Evolutionary conservation across 2,888 invertebrate genomes (phyloP), one percentile per base, ranked within the genome.

Genomic region (Xiphydria camelus): DNA sequence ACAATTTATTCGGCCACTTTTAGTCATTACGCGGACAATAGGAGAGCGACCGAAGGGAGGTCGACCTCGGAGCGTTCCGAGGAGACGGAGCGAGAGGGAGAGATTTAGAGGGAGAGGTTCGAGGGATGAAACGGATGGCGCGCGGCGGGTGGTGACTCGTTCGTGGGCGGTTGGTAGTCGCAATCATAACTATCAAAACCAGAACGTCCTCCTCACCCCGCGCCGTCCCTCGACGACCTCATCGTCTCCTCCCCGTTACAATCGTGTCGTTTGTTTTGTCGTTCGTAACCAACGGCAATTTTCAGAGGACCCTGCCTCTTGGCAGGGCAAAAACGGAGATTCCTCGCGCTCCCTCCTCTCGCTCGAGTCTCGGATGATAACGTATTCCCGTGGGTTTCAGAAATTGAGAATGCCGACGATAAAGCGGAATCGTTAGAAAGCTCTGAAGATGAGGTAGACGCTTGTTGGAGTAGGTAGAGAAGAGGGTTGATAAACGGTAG

Each of bases 161-260:
- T 51, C 53, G 46, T 53, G 54, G 59, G 53, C 47, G 43, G 49
- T 53, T 14, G 53, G 52, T 53, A 50, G 54, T 58, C 53, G 60
- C 62, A 66, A 66, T 67, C 65, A 67, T 66, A 68, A 67, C 68
- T 63, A 64, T 65, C 66, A 65, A 57, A 56, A 63, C 55, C 63
- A 64, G 58, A 62, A 63, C 57, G 18, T 31, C 22, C 19, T 15
- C 26, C 34, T 25, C 26, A 35, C 22, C 41, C 41, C 32, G 22
- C 41, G 34, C 26, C 17, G 22, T 23, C 26, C 31, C 10, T 33
- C 33, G 18, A 22, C n/a, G 7, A 17, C 33, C 15, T 10, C 19
- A 26, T 38, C n/a, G n/a, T 25, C 18, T 17, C 36, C 31, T 18
- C 36, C 41, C 35, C 37, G 60, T 33, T 20, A 40, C 64, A 62